phyloP scores from a whole-genome alignment of 2,888 invertebrate genomes.

The Helleia helle region DNA sequence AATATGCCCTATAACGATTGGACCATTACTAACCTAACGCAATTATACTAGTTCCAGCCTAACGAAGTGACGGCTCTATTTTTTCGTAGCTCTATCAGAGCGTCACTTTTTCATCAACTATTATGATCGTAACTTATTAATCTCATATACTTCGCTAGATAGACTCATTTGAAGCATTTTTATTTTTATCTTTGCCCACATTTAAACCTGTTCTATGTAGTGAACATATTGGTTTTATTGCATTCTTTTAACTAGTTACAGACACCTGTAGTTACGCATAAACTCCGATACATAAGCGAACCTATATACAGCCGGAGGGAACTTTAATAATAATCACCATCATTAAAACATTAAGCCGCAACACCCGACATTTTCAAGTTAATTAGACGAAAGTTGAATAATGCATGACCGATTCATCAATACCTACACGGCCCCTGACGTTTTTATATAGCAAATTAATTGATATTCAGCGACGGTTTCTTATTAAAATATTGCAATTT shows the following conservation, averaged over 20 bases:
- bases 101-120: constrained; percentile 30
- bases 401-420: constrained; percentile 47
- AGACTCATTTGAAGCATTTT: constrained; percentile 25
- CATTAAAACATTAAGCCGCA: constrained; percentile 23
- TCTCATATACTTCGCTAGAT: constrained; percentile 28
- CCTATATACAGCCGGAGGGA: constrained; percentile 13
- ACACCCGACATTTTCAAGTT: constrained; percentile 21
- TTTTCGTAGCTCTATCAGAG: constrained; percentile 28
- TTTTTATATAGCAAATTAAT: constrained; percentile 50
- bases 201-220: constrained; percentile 20
- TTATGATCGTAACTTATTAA: constrained; percentile 33
- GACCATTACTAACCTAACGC: constrained; percentile 30
- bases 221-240: constrained; percentile 20
- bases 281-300: constrained; percentile 1
- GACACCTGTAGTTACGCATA: constrained; percentile 22
- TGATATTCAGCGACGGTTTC: constrained; percentile 47
- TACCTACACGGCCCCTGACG: constrained; percentile 25
- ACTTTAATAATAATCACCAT: constrained; percentile 31
- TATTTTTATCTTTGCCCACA: constrained; percentile 18
- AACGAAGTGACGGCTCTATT: constrained; percentile 33
- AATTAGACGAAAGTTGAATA: constrained; percentile 42
- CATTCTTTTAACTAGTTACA: constrained; percentile 20
- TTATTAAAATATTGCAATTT: constrained; percentile 63
- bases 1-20: constrained; percentile 39
- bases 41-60: constrained; percentile 26